Evolutionary conservation across 1,140 invertebrate species (phyloP).

Genomic region (Drosophila mauritiana): DNA sequence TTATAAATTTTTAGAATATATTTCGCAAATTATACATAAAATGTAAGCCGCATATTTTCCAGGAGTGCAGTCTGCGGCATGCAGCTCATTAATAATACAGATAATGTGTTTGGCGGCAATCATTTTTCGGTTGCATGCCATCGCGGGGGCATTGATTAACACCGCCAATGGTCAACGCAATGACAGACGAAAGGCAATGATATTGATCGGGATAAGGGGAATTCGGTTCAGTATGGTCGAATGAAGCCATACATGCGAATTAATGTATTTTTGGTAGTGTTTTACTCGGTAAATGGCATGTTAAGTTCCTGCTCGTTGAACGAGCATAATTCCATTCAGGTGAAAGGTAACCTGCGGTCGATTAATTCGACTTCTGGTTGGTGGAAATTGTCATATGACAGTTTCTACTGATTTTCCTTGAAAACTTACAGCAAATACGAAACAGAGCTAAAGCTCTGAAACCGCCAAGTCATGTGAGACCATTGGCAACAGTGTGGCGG

Average conservation of each 20-base stretch:
- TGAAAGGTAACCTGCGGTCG: neutral
- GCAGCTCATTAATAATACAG: conserved; percentile 79
- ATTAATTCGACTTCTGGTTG: neutral
- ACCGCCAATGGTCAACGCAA: conserved; percentile 50
- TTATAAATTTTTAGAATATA: neutral
- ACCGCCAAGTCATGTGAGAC: conserved; percentile 7
- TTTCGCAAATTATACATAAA: neutral
- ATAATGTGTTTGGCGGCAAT: conserved; percentile 75
- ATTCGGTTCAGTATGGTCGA: neutral
- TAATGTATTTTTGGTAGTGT: conserved; percentile 24
- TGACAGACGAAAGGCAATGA: conserved; percentile 22
- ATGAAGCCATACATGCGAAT: conserved; percentile 11
- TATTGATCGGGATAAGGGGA: conserved; percentile 1
- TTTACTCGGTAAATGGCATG: conserved; percentile 20
- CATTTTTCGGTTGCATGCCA: conserved; percentile 71
- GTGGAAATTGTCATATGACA: neutral
- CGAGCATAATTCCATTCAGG: conserved; percentile 19
- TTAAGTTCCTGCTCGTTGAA: neutral
- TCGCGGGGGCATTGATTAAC: conserved; percentile 68
- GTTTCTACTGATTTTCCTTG: neutral
- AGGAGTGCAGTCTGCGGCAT: conserved; percentile 36
- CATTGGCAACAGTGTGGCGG: no score
- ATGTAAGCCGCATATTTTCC: neutral
- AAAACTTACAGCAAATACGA: neutral
- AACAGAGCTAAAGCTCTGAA: neutral